Percentiles rank a stretch among this genome's conserved stretches.
Evolutionary conservation across 1,140 invertebrate species (phyloP).

Genomic region (Xylocopa sonorina): DNA sequence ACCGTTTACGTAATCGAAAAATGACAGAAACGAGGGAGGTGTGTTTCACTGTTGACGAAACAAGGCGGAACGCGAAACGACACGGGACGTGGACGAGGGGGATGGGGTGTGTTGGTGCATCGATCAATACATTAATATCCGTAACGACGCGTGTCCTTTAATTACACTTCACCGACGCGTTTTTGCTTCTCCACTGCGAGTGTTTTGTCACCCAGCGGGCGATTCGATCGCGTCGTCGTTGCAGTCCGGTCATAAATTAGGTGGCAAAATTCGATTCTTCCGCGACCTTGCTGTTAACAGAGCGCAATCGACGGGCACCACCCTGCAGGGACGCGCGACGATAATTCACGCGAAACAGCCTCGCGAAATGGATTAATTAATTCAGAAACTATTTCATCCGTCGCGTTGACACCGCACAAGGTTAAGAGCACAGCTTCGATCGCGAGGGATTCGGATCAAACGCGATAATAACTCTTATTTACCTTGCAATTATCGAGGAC

Average conservation of each 20-base stretch:
- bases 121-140: conserved; percentile 47
- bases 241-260: conserved; percentile 24
- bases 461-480: too few species aligned
- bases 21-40: background rate
- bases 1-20: background rate
- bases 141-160: conserved; percentile 42
- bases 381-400: background rate
- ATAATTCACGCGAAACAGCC: background rate
- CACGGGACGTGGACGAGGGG: background rate
- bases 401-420: too few species aligned
- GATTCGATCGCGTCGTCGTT: conserved; percentile 19
- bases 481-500: too few species aligned
- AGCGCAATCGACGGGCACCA: background rate
- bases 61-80: background rate
- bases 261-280: conserved; percentile 28
- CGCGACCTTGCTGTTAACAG: background rate
- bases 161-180: conserved; percentile 7
- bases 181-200: background rate
- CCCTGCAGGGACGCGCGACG: background rate
- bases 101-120: too few species aligned
- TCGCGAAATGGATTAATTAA: conserved; percentile 12
- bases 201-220: conserved; percentile 21
- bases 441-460: too few species aligned
- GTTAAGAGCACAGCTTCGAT: too few species aligned
- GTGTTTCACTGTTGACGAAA: background rate